Evolutionary conservation across 92 coral and sea anemone species (phyloP), one percentile per base, ranked within the genome.

Genomic region (Diadumene lineata): DNA sequence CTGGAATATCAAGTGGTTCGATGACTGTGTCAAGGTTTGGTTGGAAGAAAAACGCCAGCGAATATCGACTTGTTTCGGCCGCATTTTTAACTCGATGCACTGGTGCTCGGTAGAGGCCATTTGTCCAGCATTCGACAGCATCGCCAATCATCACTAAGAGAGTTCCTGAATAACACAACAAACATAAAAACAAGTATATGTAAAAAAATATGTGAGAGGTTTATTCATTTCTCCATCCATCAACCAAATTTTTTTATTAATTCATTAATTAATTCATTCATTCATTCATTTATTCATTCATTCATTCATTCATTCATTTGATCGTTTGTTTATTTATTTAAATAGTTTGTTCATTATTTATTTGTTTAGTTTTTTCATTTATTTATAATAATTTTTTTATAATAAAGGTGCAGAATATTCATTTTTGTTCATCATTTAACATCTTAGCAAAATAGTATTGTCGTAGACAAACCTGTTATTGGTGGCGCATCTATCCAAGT

Each of bases 81-180:
- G 87, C 60, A 50, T 78, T 75, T 50, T 79, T 81, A 2, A 85
- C 93, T 21, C 90, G 89, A 64, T 88, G 93, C 27, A 33, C 48
- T 43, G 93, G 84, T 24, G 93, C 90, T 2, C 87, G 84, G 74
- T 85, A 88, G 33, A 86, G 46, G 13, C 93, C 93, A 50, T 81
- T 75, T 25, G 93, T 80, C 93, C 90, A 88, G 51, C 81, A 85
- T 69, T 88, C 90, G 17, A 78, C 63, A 33, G 75, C 79, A 51
- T 85, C 93, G 28, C 93, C 93, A 34, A 88, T 81, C 75, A 86
- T 85, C 24, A 88, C 90, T 34, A 81, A 79, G n/a, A 88, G 62
- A 16, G 87, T 85, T 22, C 93, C 93, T 88, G 74, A 24, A 34
- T n/a, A n/a, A n/a, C n/a, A n/a, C n/a, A n/a, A n/a, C n/a, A n/a